Conservation (phyloP, 92 coral and sea anemone genomes). For the Plumapathes pennacea region DNA sequence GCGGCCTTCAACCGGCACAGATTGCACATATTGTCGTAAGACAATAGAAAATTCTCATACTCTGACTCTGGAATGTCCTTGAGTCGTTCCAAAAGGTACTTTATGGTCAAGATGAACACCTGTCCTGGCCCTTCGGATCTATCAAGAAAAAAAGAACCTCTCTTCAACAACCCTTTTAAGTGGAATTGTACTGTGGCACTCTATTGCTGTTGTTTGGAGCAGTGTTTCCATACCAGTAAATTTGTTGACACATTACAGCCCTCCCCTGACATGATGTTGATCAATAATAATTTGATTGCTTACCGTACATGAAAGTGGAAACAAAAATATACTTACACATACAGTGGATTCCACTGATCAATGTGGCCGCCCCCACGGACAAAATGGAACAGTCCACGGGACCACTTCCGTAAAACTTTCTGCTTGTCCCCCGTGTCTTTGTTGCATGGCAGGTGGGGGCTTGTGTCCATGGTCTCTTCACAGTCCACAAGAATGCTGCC, state of each 20-base stretch:
- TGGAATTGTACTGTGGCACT: too few species aligned
- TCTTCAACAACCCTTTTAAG: background rate
- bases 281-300: too few species aligned
- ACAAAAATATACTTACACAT: slow-evolving; percentile 17
- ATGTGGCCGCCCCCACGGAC: slow-evolving; percentile 16
- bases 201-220: too few species aligned
- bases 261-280: too few species aligned
- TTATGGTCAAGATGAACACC: slow-evolving; percentile 31
- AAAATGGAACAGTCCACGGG: slow-evolving; percentile 13
- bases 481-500: too few species aligned
- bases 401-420: slow-evolving; percentile 11
- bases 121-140: slow-evolving; percentile 57
- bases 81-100: slow-evolving; percentile 39
- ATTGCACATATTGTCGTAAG: slow-evolving; percentile 56
- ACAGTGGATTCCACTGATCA: slow-evolving; percentile 10
- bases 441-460: too few species aligned
- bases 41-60: slow-evolving; percentile 29
- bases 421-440: slow-evolving; percentile 14
- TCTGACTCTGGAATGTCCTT: slow-evolving; percentile 27
- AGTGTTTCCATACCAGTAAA: too few species aligned
- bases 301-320: too few species aligned
- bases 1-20: slow-evolving; percentile 36
- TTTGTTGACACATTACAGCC: too few species aligned
- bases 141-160: background rate
- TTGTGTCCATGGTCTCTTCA: too few species aligned